These are phyloP conservation scores for Drosophila serrata DNA, from an alignment of 1,140 invertebrate genomes.

Conservation along the genomic window DNA sequence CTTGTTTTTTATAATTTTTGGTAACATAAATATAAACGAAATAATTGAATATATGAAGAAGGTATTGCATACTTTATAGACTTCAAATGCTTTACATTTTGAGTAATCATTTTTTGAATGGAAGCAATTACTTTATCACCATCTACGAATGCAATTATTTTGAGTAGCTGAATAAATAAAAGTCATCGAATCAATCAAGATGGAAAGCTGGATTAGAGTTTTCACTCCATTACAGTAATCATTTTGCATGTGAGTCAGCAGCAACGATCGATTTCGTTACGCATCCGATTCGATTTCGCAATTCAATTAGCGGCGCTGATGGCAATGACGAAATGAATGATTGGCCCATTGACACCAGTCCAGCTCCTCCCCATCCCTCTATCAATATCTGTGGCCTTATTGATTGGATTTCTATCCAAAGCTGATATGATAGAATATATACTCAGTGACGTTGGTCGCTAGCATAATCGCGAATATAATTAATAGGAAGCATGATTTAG, in stretches of 20 bases:
- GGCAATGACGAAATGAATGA: slow-evolving; percentile 75
- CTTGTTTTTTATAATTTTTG: no score
- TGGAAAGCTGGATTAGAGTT: slow-evolving; percentile 8
- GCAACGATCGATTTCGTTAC: slow-evolving; percentile 60
- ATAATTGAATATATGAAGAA: no score
- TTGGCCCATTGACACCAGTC: slow-evolving; percentile 47
- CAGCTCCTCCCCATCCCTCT: neutral
- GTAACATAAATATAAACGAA: no score
- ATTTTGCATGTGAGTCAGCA: slow-evolving; percentile 51
- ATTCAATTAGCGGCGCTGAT: slow-evolving; percentile 67
- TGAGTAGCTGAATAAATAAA: slow-evolving; percentile 2
- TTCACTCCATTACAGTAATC: slow-evolving; percentile 13
- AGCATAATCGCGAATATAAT: slow-evolving; percentile 55
- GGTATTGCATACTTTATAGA: neutral
- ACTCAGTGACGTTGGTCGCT: slow-evolving; percentile 10
- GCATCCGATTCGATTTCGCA: slow-evolving; percentile 59
- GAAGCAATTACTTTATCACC: neutral
- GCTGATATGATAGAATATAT: slow-evolving; percentile 30
- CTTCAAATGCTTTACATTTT: neutral
- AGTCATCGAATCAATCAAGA: slow-evolving; percentile 39
- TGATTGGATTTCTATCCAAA: slow-evolving; percentile 57
- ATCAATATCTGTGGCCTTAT: slow-evolving; percentile 42
- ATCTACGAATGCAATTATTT: neutral
- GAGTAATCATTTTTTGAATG: neutral
- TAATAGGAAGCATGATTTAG: slow-evolving; percentile 74